phyloP scores from a whole-genome alignment of 1,140 invertebrate species.

The Theocolax elegans region DNA sequence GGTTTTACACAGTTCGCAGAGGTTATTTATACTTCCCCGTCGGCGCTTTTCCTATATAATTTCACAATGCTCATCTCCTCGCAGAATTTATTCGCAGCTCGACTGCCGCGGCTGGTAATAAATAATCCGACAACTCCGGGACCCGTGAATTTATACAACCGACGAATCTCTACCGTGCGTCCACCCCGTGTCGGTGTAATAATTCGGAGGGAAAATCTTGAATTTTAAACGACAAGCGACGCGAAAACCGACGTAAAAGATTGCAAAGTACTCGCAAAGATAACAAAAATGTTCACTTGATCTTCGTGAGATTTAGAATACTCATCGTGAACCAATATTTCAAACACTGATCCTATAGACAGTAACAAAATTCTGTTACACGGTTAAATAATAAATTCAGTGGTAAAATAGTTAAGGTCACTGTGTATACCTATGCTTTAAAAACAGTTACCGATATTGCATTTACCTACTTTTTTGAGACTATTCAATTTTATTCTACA shows the following conservation, averaged over 20 bases:
- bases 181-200: not conserved
- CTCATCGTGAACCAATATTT: too few relatives aligned
- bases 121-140: slow-evolving; percentile 13
- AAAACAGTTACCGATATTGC: too few relatives aligned
- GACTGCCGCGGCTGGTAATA: not conserved
- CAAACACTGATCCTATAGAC: too few relatives aligned
- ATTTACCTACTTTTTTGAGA: too few relatives aligned
- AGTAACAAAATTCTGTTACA: too few relatives aligned
- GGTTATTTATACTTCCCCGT: slow-evolving; percentile 23
- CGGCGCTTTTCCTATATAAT: slow-evolving; percentile 8
- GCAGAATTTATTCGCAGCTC: slow-evolving; percentile 10
- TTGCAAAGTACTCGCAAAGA: not conserved
- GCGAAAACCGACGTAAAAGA: not conserved
- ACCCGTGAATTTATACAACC: slow-evolving; percentile 17
- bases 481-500: too few relatives aligned
- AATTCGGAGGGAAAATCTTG: not conserved
- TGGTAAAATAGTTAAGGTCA: too few relatives aligned
- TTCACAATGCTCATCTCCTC: slow-evolving; percentile 25
- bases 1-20: not conserved
- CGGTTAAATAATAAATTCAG: too few relatives aligned
- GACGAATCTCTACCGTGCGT: slow-evolving; percentile 2
- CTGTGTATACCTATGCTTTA: too few relatives aligned
- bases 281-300: not conserved
- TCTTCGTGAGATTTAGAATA: not conserved
- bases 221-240: not conserved